A percentile compares a stretch with the other conserved stretches of the same genome.
These are phyloP conservation scores for Limnothrissa miodon DNA, from an alignment of 2,113 vertebrate genomes.

Conservation along the genomic window DNA sequence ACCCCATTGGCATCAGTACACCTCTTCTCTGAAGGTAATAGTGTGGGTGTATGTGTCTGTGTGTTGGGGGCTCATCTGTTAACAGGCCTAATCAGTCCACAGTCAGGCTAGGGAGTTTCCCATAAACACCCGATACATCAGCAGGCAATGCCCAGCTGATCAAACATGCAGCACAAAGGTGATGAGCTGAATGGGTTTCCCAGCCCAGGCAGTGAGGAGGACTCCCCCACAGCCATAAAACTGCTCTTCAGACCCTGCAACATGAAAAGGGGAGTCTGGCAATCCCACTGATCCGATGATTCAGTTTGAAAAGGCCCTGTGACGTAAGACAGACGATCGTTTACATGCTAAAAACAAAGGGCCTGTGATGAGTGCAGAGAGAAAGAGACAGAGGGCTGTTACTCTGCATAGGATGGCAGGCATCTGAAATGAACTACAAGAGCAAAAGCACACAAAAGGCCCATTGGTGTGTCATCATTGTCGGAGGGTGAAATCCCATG, in stretches of 20 bases:
- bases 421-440: neutral
- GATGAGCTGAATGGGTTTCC: slow-evolving; percentile 44
- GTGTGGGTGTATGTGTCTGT: neutral
- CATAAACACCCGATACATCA: slow-evolving; percentile 54
- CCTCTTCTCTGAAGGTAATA: neutral
- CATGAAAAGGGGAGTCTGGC: slow-evolving; percentile 12
- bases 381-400: neutral
- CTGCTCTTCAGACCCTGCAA: slow-evolving; percentile 27
- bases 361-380: neutral
- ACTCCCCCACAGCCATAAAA: slow-evolving; percentile 24
- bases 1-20: too few relatives aligned
- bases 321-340: too few relatives aligned
- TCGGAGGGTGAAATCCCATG: neutral
- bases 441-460: neutral
- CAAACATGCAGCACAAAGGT: slow-evolving; percentile 60
- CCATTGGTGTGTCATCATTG: neutral
- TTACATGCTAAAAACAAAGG: neutral
- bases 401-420: neutral
- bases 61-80: slow-evolving; percentile 35
- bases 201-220: slow-evolving; percentile 38
- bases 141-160: slow-evolving; percentile 59
- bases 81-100: slow-evolving; percentile 47
- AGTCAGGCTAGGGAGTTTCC: slow-evolving; percentile 47
- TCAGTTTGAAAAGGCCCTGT: too few relatives aligned
- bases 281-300: too few relatives aligned